Conservation (phyloP, 1,140 invertebrate species). For the Bombus waltoni region DNA sequence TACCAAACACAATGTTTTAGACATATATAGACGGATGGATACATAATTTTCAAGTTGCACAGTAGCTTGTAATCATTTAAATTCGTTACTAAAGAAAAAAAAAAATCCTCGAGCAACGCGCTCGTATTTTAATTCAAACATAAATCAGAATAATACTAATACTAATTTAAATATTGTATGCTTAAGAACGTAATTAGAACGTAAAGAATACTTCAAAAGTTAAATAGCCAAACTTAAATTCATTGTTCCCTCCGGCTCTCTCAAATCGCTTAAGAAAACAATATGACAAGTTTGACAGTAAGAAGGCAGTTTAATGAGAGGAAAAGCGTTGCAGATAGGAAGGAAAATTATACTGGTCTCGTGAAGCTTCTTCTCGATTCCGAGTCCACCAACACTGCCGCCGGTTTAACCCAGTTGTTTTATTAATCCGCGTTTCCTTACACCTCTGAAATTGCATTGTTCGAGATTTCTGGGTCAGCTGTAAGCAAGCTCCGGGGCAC, state of each 20-base stretch:
- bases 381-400: background rate
- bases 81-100: no score
- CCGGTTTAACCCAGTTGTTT: slow-evolving; percentile 53
- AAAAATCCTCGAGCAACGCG: no score
- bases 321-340: background rate
- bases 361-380: background rate
- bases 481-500: slow-evolving; percentile 21
- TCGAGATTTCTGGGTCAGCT: slow-evolving; percentile 52
- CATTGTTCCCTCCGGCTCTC: background rate
- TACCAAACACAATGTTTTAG: no score
- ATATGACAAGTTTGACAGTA: no score
- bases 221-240: background rate
- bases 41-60: no score
- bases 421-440: slow-evolving; percentile 51
- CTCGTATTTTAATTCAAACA: no score
- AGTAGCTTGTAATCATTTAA: no score
- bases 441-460: slow-evolving; percentile 58
- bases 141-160: no score
- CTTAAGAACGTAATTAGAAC: background rate
- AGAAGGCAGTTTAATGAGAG: background rate
- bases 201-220: background rate
- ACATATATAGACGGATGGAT: no score
- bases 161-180: no score
- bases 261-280: background rate
- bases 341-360: background rate